phyloP scores from a whole-genome alignment of 2,888 invertebrate genomes.

The Stenurella melanura region DNA sequence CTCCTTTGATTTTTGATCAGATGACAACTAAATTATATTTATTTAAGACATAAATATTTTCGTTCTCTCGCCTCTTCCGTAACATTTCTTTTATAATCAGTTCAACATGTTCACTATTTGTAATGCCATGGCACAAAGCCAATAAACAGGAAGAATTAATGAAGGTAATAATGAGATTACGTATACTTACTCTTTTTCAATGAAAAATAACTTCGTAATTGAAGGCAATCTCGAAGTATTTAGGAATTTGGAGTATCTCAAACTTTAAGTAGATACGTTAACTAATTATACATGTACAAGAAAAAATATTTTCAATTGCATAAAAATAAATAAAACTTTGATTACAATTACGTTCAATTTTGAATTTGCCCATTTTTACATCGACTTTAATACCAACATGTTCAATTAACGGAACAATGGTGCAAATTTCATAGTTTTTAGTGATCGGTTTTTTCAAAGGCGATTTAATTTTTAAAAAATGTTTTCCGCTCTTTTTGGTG shows the following conservation, averaged over 20 bases:
- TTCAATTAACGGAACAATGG: too few relatives aligned
- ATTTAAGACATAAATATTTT: slow-evolving; percentile 22
- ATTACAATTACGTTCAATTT: too few relatives aligned
- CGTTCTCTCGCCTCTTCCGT: background rate
- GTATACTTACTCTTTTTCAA: background rate
- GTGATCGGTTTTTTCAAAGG: too few relatives aligned
- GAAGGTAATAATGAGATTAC: background rate
- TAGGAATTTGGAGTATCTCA: background rate
- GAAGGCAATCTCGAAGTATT: background rate
- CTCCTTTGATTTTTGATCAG: slow-evolving; percentile 3
- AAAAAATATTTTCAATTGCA: too few relatives aligned
- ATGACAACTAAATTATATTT: slow-evolving; percentile 9
- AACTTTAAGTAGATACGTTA: background rate
- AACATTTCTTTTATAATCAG: slow-evolving; percentile 15
- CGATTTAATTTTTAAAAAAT: too few relatives aligned
- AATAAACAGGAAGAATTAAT: slow-evolving; percentile 5
- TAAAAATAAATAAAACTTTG: too few relatives aligned
- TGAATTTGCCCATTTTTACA: too few relatives aligned
- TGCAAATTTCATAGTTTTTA: too few relatives aligned
- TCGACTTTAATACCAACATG: too few relatives aligned
- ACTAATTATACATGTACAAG: background rate
- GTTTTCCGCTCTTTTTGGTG: too few relatives aligned
- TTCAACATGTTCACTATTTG: slow-evolving; percentile 18
- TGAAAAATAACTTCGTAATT: background rate
- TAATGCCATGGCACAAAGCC: slow-evolving; percentile 10